phyloP scores from a whole-genome alignment of 2,797 vertebrate genomes.

The Jordanella pulchra region DNA sequence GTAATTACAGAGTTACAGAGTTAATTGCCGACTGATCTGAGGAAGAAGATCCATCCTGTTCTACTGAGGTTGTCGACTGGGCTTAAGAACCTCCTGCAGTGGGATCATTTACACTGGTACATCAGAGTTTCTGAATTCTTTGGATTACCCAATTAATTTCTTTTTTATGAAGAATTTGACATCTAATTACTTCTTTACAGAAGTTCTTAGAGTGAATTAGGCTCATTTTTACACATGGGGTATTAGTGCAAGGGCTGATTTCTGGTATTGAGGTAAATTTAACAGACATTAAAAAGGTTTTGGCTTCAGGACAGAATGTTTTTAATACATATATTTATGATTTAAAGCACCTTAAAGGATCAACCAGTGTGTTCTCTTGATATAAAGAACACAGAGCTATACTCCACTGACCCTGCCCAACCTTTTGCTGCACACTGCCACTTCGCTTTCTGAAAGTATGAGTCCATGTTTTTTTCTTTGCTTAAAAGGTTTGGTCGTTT shows the following conservation, averaged over 20 bases:
- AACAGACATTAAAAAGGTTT: neutral
- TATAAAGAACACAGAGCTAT: neutral
- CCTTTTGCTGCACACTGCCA: neutral
- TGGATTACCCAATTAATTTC: neutral
- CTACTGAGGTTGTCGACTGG: constrained; percentile 53
- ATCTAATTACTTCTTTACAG: neutral
- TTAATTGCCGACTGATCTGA: constrained; percentile 77
- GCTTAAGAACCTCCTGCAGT: constrained; percentile 51
- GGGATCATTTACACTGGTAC: constrained; percentile 25
- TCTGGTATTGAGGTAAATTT: too few relatives aligned
- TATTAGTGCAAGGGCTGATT: too few relatives aligned
- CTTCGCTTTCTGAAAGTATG: neutral
- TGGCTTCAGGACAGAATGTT: neutral
- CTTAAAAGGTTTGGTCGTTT: too few relatives aligned
- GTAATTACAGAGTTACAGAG: constrained; percentile 76
- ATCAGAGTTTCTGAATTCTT: constrained; percentile 3
- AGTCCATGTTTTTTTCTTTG: too few relatives aligned
- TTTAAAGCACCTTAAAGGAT: neutral
- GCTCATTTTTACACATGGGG: neutral
- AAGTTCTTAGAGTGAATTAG: neutral
- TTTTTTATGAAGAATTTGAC: neutral
- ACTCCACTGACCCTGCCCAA: neutral
- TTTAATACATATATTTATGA: too few relatives aligned
- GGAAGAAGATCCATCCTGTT: constrained; percentile 49
- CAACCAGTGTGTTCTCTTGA: too few relatives aligned